phyloP scores from a whole-genome alignment of 2,888 invertebrate species.

The Chaetoderma sp. region DNA sequence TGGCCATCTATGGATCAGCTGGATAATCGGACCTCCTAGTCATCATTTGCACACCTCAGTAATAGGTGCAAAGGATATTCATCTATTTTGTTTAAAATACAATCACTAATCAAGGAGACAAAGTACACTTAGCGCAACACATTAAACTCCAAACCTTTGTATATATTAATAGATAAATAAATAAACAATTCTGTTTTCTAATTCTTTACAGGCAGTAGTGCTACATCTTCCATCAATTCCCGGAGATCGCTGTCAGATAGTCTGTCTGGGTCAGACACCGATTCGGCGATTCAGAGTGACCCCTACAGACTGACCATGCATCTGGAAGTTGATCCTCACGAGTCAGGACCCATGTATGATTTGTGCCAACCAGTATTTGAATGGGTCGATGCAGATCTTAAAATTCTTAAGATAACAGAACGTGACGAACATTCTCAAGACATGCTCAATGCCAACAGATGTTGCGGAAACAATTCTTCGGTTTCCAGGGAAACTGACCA shows the following conservation, averaged over 20 bases:
- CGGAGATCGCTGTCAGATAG: constrained; percentile 48
- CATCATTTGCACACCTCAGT: no score
- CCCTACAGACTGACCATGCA: constrained; percentile 47
- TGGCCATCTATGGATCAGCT: no score
- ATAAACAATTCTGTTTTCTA: not conserved
- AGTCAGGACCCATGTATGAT: constrained; percentile 45
- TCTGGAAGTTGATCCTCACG: constrained; percentile 48
- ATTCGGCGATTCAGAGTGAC: constrained; percentile 44
- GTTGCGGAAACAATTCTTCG: no score
- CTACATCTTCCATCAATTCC: constrained; percentile 42
- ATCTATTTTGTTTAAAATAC: no score
- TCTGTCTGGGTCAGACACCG: constrained; percentile 45
- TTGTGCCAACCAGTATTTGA: constrained; percentile 49
- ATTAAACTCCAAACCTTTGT: no score
- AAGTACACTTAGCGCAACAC: no score
- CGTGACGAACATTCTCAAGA: constrained; percentile 11
- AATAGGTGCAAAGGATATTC: no score
- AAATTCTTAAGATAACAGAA: constrained; percentile 50
- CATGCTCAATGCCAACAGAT: no score
- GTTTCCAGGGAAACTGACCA: no score
- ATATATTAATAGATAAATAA: no score
- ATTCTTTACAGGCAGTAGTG: constrained; percentile 44
- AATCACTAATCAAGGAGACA: no score
- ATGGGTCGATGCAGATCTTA: constrained; percentile 53
- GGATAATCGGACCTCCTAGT: no score